Percentiles rank a stretch among this genome's conserved stretches.
phyloP scores from a whole-genome alignment of 1,140 invertebrate genomes.

The Anastatus disparis region DNA sequence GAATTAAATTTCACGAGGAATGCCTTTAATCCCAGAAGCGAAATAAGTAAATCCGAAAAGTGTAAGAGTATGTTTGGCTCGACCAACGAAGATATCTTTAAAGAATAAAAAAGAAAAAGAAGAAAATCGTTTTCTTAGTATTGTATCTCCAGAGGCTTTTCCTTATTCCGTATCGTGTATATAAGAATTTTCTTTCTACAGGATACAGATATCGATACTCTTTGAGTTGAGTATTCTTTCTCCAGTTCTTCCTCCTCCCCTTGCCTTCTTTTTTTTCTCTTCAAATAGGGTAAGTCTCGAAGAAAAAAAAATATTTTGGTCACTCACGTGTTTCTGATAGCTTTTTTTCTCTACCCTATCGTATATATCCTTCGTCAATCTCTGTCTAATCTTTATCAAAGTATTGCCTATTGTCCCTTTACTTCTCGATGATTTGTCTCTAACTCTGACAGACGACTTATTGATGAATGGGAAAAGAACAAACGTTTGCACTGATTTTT shows the following conservation, averaged over 20 bases:
- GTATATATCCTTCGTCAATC: slow-evolving; percentile 27
- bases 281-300: too few relatives aligned
- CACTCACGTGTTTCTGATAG: not conserved
- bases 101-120: too few relatives aligned
- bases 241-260: not conserved
- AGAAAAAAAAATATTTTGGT: not conserved
- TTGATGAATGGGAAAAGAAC: too few relatives aligned
- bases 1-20: slow-evolving; percentile 22
- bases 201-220: not conserved
- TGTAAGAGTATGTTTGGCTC: not conserved
- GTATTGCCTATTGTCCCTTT: not conserved
- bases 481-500: too few relatives aligned
- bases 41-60: not conserved
- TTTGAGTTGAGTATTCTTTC: not conserved
- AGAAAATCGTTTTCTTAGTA: not conserved
- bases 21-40: not conserved
- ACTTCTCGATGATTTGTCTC: too few relatives aligned
- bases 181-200: slow-evolving; percentile 23
- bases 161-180: not conserved
- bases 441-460: slow-evolving; percentile 30
- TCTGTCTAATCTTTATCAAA: slow-evolving; percentile 10
- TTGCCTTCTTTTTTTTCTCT: not conserved
- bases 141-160: slow-evolving; percentile 19
- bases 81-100: too few relatives aligned
- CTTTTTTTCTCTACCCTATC: slow-evolving; percentile 1